Evolutionary conservation across 2,113 vertebrate species (phyloP), one percentile per base, ranked within the genome.

Genomic region (Cyphomyrus plagiostoma): DNA sequence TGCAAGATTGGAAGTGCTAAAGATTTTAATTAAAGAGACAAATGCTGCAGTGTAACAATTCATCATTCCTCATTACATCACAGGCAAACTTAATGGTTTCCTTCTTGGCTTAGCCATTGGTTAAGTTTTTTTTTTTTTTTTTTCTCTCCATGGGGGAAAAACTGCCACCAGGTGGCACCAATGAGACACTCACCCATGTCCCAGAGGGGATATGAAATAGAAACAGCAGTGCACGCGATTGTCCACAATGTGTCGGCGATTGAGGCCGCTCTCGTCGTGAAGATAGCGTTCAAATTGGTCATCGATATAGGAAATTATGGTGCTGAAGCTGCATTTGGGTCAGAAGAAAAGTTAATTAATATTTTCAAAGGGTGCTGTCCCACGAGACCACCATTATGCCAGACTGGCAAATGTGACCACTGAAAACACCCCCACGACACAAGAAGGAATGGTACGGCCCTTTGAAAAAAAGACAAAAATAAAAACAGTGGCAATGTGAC

Each of bases 211-310:
- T 91, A 99, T 98, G 91, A 99, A 99, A 92, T 99, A 99, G 94
- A 99, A 99, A 94, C 98, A 99, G 94, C 98, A 99, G 92, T 99
- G 98, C 89, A 99, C 98, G 2, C 98, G 94, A 91, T 99, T 99
- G 92, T 99, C 98, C 10, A 99, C 93, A 58, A 99, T 99, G 93
- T 99, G 98, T 1, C 98, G 95, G 11, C 98, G 95, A 93, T 99
- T 99, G 88, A 99, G 92, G 5, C 98, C 98, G 21, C 98, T 99
- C 95, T 99, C 98, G 1, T 99, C 98, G 0, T 99, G 98, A 91
- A 99, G 97, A 91, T 99, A 99, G 11, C 98, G 96, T 88, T 99
- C 98, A 92, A 99, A 99, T 93, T 99, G 98, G 91, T 99, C 98
- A 52, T 99, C 98, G 0, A 99, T 98, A 93, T 99, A 99, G 74